Evolutionary conservation across 2,113 vertebrate species (phyloP).

Genomic region (Trachemys scripta): DNA sequence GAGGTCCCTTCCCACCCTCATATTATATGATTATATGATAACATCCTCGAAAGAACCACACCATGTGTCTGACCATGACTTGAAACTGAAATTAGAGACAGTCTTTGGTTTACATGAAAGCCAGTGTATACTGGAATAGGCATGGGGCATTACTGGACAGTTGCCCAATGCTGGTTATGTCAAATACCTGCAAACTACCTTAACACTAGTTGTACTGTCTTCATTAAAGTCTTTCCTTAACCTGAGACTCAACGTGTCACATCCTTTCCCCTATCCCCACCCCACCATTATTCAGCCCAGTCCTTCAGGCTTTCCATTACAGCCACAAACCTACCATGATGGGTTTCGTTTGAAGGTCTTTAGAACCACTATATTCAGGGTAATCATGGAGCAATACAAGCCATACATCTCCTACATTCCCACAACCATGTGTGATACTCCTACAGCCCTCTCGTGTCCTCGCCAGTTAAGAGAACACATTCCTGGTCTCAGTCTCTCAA

Average conservation of each 20-base stretch:
- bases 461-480: neutral
- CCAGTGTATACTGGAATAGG: neutral
- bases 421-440: accelerated
- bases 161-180: neutral
- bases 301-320: neutral
- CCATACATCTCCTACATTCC: accelerated
- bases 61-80: neutral
- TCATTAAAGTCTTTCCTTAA: neutral
- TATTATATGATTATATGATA: no score
- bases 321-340: neutral
- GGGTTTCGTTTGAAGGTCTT: neutral
- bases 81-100: neutral
- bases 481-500: neutral
- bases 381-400: neutral
- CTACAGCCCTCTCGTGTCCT: neutral
- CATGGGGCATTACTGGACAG: neutral
- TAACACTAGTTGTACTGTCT: neutral
- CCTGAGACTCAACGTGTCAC: neutral
- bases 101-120: neutral
- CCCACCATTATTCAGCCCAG: neutral
- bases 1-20: no score
- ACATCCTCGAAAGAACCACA: neutral
- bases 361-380: neutral
- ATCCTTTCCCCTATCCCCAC: neutral
- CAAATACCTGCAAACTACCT: neutral